These are phyloP conservation scores for Crotalus horridus DNA, from an alignment of 2,113 vertebrate species.

Conservation along the genomic window DNA sequence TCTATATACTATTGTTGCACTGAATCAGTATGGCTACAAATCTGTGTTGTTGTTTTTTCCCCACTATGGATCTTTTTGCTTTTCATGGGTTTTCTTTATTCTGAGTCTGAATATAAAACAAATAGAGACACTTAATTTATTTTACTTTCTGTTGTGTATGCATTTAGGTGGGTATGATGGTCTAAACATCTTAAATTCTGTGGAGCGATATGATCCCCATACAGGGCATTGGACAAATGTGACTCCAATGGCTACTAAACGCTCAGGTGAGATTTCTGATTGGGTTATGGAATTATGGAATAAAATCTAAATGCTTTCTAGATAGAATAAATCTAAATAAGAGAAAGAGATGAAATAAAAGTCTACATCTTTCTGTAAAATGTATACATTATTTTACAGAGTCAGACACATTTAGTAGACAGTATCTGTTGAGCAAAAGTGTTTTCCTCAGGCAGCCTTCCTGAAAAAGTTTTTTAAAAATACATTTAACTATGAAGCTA, in stretches of 20 bases:
- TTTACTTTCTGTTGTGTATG: constrained; percentile 23
- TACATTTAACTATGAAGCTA: neutral
- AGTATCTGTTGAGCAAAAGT: neutral
- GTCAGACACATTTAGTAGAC: neutral
- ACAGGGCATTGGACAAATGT: constrained; percentile 98
- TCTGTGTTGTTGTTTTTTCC: neutral
- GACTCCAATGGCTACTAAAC: constrained; percentile 96
- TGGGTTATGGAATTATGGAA: neutral
- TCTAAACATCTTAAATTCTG: constrained; percentile 95
- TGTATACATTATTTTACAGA: neutral
- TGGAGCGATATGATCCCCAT: constrained; percentile 96
- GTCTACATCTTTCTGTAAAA: neutral
- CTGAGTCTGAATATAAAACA: neutral
- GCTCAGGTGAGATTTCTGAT: constrained; percentile 77
- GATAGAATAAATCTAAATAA: neutral
- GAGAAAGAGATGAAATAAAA: neutral
- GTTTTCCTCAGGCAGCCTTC: neutral
- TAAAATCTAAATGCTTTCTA: neutral
- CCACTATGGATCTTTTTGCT: neutral
- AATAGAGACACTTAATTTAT: neutral
- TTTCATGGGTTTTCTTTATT: neutral
- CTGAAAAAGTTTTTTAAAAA: neutral
- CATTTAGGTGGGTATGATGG: constrained; percentile 93
- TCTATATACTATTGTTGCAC: too few species aligned
- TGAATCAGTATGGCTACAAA: neutral